phyloP scores from a whole-genome alignment of 2,888 invertebrate genomes.

The Augiades crinisus region DNA sequence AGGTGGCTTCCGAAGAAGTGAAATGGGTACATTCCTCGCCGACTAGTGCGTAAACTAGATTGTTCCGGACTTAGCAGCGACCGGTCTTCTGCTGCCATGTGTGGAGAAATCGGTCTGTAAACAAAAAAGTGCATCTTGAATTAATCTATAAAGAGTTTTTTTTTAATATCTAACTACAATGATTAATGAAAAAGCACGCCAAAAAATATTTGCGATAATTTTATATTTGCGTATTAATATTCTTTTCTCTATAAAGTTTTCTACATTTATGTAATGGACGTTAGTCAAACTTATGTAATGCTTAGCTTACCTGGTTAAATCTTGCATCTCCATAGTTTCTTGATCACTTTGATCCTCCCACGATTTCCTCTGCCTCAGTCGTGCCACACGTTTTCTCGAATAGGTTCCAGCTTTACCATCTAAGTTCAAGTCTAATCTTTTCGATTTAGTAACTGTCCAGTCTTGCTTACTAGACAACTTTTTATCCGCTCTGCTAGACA shows the following conservation, averaged over 20 bases:
- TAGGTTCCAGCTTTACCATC: constrained; percentile 76
- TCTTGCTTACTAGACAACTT: constrained; percentile 72
- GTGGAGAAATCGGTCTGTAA: constrained; percentile 72
- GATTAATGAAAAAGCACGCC: too few relatives aligned
- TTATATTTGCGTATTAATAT: too few relatives aligned
- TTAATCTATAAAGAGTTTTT: too few relatives aligned
- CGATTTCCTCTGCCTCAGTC: constrained; percentile 79
- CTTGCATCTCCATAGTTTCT: constrained; percentile 85
- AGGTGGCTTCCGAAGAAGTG: constrained; percentile 74
- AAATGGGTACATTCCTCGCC: constrained; percentile 59
- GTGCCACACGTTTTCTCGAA: constrained; percentile 72
- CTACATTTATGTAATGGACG: too few relatives aligned
- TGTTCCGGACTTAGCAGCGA: constrained; percentile 72
- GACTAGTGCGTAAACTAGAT: constrained; percentile 57
- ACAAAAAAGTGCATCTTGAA: too few relatives aligned
- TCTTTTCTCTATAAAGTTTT: too few relatives aligned
- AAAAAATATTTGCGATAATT: too few relatives aligned
- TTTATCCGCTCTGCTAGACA: constrained; percentile 62
- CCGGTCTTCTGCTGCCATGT: constrained; percentile 67
- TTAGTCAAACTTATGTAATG: too few relatives aligned
- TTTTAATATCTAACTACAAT: too few relatives aligned
- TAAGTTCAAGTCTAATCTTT: constrained; percentile 66
- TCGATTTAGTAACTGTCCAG: constrained; percentile 68
- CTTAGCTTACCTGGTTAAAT: constrained; percentile 81
- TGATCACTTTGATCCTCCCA: constrained; percentile 88